phyloP scores from a whole-genome alignment of 2,113 vertebrate species.

The Pelecanus crispus region DNA sequence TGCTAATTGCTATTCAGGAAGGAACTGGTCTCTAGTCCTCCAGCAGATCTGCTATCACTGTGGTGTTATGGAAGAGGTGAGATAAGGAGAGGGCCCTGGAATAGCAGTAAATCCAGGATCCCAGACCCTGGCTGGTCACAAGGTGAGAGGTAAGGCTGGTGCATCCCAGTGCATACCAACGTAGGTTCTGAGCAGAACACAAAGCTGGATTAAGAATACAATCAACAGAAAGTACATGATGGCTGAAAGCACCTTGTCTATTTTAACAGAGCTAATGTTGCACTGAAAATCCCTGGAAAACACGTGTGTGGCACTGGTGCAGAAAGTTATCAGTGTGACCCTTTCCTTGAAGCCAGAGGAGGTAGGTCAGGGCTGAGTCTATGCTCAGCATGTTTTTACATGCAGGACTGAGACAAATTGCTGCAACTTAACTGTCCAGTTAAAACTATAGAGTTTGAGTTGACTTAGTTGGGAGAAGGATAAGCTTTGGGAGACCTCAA shows the following conservation, averaged over 20 bases:
- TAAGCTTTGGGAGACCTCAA: not conserved
- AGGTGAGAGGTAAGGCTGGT: not conserved
- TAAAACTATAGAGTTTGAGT: not conserved
- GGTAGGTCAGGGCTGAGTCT: not conserved
- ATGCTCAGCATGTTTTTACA: not conserved
- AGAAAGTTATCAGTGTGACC: not conserved
- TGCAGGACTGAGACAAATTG: not conserved
- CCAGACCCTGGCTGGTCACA: not conserved
- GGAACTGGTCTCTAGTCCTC: constrained; percentile 52
- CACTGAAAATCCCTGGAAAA: not conserved
- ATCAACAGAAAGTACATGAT: not conserved
- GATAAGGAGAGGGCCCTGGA: constrained; percentile 49
- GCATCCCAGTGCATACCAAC: not conserved
- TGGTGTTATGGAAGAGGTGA: constrained; percentile 28
- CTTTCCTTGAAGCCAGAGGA: not conserved
- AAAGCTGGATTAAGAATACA: constrained; percentile 49
- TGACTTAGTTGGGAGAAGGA: not conserved
- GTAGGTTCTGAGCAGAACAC: not conserved
- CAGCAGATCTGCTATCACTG: not conserved
- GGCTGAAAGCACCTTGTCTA: not conserved
- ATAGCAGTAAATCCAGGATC: constrained; percentile 50
- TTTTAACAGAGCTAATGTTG: not conserved
- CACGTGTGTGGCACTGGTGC: not conserved
- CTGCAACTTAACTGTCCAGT: not conserved
- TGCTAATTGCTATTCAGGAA: not conserved